Base-by-base conservation (phyloP, 2,113 vertebrate species). In the Urocolius indicus region DNA sequence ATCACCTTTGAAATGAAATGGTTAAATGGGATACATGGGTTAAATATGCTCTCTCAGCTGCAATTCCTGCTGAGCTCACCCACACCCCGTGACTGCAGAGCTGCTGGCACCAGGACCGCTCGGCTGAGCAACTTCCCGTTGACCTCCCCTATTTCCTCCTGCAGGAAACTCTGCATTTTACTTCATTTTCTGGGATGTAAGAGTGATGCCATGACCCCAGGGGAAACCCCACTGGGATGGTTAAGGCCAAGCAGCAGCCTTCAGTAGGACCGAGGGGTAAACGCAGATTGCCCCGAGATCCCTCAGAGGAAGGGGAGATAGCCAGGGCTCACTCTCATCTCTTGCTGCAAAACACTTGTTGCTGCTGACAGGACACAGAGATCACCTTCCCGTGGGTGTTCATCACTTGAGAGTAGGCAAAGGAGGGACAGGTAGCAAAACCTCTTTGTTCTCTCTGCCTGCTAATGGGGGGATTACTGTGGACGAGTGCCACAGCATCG, bases 391-490 rank as follows among this genome's bases (percentile, higher is more conserved):
- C 46, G 10, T 9, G 5, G 29, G 32, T 20, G 97, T 75, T 91
- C 80, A 97, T 90, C 96, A 86, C 62, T 54, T 57, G 16, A 68
- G 69, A 94, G 4, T 1, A 0, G 83, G 84, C 27, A 94, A 91
- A 92, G 51, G 26, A 88, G 49, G 43, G 43, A n/a, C 29, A 76
- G 63, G 74, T 30, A 84, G 94, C 84, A 95, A 94, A 96, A 97
- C 78, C 69, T 94, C 82, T 96, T 87, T 79, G 76, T 63, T 89
- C 77, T 78, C 66, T 89, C 79, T 78, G 91, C 66, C 89, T 63
- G 69, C 92, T 97, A 96, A 97, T 11, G 19, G 97, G 96, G 75
- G 62, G 82, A 94, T 62, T 61, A 89, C 76, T 12, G 69, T 69
- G 92, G 93, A 97, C 85, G 92, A 90, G 30, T 27, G 30, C 84